Evolutionary conservation across 2,113 vertebrate species (phyloP).

Genomic region (Eulacestoma nigropectus): DNA sequence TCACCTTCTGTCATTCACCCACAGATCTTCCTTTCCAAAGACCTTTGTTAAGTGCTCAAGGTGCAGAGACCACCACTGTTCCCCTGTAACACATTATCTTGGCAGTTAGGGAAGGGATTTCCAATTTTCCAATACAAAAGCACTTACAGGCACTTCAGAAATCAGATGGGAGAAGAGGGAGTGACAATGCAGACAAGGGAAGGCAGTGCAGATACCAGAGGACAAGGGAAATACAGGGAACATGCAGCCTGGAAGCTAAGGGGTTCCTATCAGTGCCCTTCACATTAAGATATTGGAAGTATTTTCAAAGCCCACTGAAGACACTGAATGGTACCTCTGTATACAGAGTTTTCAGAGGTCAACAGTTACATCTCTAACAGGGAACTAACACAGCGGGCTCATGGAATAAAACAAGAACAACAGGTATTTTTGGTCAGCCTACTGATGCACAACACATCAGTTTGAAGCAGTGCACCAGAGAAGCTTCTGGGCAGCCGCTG

Average conservation of each 20-base stretch:
- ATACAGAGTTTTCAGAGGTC: not conserved
- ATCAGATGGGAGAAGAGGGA: not conserved
- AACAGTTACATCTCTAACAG: not conserved
- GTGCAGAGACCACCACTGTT: not conserved
- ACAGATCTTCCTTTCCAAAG: not conserved
- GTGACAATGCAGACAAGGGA: not conserved
- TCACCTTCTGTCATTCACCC: not conserved
- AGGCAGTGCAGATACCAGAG: not conserved
- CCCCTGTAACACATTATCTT: not conserved
- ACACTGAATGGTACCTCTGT: not conserved
- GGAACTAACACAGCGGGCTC: not conserved
- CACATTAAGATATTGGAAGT: not conserved
- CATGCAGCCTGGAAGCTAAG: accelerated
- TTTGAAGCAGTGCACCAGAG: not conserved
- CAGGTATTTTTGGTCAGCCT: not conserved
- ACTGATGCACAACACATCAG: not conserved
- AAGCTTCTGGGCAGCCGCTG: not conserved
- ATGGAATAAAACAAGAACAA: not conserved
- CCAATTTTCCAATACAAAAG: not conserved
- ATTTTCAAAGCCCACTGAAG: not conserved
- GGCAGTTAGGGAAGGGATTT: not conserved
- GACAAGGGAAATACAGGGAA: not conserved
- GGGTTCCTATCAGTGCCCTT: not conserved
- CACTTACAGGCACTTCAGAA: not conserved
- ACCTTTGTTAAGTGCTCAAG: not conserved